phyloP scores from a whole-genome alignment of 2,113 vertebrate species.

The Oceanites oceanicus region DNA sequence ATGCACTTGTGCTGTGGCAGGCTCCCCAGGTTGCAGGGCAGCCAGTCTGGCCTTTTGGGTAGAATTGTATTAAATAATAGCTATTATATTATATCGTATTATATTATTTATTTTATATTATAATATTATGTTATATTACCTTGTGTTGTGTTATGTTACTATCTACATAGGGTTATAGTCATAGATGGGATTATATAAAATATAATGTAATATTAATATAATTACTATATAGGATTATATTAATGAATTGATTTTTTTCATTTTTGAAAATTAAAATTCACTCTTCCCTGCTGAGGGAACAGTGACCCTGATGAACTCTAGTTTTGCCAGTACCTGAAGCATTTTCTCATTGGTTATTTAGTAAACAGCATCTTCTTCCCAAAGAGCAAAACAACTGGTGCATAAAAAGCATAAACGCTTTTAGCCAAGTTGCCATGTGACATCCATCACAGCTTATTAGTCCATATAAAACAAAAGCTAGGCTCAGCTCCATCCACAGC shows the following conservation, averaged over 20 bases:
- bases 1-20: background rate
- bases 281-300: background rate
- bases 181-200: background rate
- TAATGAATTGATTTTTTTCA: background rate
- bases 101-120: too few relatives aligned
- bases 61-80: background rate
- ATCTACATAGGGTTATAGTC: background rate
- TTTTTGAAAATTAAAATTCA: background rate
- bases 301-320: background rate
- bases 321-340: background rate
- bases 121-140: background rate
- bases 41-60: background rate
- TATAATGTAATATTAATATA: background rate
- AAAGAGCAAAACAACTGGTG: background rate
- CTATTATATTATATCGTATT: too few relatives aligned
- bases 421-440: background rate
- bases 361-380: background rate
- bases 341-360: background rate
- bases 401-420: background rate
- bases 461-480: slow-evolving; percentile 19
- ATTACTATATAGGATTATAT: background rate
- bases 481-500: background rate
- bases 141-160: background rate
- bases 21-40: background rate
- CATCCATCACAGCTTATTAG: background rate